phyloP scores from a whole-genome alignment of 2,113 vertebrate genomes.

The Alexandromys fortis region DNA sequence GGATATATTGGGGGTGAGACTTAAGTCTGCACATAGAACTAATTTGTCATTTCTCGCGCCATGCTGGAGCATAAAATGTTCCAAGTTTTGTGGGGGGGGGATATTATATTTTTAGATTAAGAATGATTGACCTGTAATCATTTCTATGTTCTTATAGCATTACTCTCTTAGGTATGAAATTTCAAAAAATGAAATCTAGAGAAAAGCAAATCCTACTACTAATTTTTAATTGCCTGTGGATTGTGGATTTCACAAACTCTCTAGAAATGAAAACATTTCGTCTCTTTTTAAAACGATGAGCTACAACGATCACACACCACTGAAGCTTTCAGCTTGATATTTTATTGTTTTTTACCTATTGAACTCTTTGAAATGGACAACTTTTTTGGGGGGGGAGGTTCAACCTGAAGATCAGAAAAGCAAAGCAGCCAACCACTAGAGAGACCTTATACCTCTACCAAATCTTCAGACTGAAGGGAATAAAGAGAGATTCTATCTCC shows the following conservation, averaged over 20 bases:
- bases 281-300: not conserved
- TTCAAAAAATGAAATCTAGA: not conserved
- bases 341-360: not conserved
- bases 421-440: too few species aligned
- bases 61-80: too few species aligned
- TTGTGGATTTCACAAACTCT: not conserved
- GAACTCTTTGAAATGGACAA: not conserved
- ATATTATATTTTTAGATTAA: not conserved
- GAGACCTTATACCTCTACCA: too few species aligned
- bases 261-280: not conserved
- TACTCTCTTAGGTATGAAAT: not conserved
- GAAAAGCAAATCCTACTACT: not conserved
- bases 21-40: not conserved
- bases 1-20: not conserved
- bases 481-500: too few species aligned
- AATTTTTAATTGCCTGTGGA: not conserved
- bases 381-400: too few species aligned
- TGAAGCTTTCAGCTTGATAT: not conserved
- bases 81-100: not conserved
- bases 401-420: too few species aligned
- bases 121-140: not conserved
- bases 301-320: not conserved
- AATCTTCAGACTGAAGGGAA: too few species aligned
- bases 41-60: not conserved
- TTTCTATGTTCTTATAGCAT: not conserved